phyloP scores from a whole-genome alignment of 2,797 vertebrate species.

The Cirrhinus mrigala region DNA sequence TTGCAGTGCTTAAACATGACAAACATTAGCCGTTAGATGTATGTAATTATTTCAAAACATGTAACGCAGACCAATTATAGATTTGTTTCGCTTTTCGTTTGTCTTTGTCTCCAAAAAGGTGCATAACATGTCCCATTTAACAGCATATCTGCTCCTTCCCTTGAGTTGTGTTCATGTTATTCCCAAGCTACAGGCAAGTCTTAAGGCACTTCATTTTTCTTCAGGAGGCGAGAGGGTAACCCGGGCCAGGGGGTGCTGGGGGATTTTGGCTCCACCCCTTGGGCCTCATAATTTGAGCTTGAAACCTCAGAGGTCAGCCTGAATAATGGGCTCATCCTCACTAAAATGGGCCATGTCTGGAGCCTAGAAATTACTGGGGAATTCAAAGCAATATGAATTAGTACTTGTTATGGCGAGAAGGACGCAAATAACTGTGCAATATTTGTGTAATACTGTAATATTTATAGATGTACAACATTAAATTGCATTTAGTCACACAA shows the following conservation, averaged over 20 bases:
- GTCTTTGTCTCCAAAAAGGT: slow-evolving; percentile 7
- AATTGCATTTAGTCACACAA: background rate
- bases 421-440: background rate
- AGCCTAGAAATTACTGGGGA: slow-evolving; percentile 26
- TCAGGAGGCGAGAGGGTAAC: slow-evolving; percentile 30
- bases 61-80: slow-evolving; percentile 25
- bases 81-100: slow-evolving; percentile 14
- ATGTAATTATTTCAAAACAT: slow-evolving; percentile 56
- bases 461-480: background rate
- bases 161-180: slow-evolving; percentile 27
- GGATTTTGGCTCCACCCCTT: slow-evolving; percentile 50
- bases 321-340: slow-evolving; percentile 55
- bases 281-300: slow-evolving; percentile 54
- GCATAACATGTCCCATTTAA: slow-evolving; percentile 52
- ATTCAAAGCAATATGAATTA: slow-evolving; percentile 24
- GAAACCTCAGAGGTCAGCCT: slow-evolving; percentile 51
- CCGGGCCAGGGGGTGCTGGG: slow-evolving; percentile 35
- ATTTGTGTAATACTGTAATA: too few species aligned
- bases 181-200: slow-evolving; percentile 35
- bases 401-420: background rate
- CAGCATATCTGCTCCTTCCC: slow-evolving; percentile 2
- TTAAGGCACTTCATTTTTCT: slow-evolving; percentile 56
- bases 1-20: slow-evolving; percentile 25
- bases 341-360: slow-evolving; percentile 54
- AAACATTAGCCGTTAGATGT: slow-evolving; percentile 29